Evolutionary conservation across 2,113 vertebrate species (phyloP).

Genomic region (Perca fluviatilis): DNA sequence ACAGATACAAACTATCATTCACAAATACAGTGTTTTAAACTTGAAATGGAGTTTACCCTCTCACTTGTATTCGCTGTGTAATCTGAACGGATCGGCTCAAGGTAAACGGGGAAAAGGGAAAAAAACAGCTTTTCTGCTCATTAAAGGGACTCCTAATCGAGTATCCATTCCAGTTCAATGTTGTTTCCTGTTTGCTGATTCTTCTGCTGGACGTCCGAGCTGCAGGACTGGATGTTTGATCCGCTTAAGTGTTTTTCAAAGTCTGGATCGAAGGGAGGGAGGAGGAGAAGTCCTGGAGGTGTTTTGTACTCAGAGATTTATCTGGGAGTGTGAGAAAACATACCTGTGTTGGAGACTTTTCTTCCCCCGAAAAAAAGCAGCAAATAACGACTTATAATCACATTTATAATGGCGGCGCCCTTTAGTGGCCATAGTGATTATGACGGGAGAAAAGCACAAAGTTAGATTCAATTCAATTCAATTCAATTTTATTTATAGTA

Average conservation of each 20-base stretch:
- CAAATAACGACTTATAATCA: too few relatives aligned
- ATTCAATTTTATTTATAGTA: too few relatives aligned
- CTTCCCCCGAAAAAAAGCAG: too few relatives aligned
- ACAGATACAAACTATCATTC: background rate
- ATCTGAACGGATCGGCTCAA: constrained; percentile 30
- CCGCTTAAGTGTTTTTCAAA: constrained; percentile 40
- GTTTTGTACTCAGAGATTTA: background rate
- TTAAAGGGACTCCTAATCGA: constrained; percentile 48
- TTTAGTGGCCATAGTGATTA: too few relatives aligned
- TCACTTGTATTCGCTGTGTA: background rate
- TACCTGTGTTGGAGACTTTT: too few relatives aligned
- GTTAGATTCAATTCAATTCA: too few relatives aligned
- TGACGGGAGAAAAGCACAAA: too few relatives aligned
- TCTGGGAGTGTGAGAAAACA: background rate
- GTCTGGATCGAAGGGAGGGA: constrained; percentile 15
- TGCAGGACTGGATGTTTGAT: constrained; percentile 17
- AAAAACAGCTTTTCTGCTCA: constrained; percentile 52
- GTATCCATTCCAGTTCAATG: constrained; percentile 48
- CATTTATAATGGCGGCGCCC: too few relatives aligned
- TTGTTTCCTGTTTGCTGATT: constrained; percentile 5
- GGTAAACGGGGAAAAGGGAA: constrained; percentile 24
- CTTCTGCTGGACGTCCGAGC: constrained; percentile 1
- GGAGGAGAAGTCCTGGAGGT: background rate
- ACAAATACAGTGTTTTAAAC: background rate
- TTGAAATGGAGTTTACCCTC: background rate